Conservation (phyloP, 2,113 vertebrate species). For the Heloderma charlesbogerti region DNA sequence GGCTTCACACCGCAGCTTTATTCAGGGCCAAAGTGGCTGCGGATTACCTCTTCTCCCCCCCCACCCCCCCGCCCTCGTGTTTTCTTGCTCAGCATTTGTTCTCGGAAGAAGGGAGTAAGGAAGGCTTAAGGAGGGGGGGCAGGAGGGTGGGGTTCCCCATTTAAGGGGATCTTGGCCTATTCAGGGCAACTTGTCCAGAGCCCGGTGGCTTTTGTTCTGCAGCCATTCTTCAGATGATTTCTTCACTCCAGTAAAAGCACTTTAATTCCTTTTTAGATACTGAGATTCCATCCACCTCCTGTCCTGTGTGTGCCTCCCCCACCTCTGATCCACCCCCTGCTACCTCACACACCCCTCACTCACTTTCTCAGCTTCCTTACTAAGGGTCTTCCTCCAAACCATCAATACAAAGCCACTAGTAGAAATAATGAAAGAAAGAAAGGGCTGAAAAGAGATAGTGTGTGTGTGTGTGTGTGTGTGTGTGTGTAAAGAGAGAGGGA, state of each 20-base stretch:
- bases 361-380: constrained; percentile 86
- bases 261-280: constrained; percentile 96
- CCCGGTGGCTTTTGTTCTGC: constrained; percentile 85
- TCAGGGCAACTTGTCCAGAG: constrained; percentile 92
- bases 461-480: not conserved
- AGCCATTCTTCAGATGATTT: constrained; percentile 86
- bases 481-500: not conserved
- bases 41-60: constrained; percentile 80
- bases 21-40: constrained; percentile 84
- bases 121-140: constrained; percentile 72
- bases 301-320: constrained; percentile 54
- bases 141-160: constrained; percentile 81
- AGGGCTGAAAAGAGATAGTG: not conserved
- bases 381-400: constrained; percentile 57
- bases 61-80: constrained; percentile 68
- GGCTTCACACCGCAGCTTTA: constrained; percentile 83
- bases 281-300: constrained; percentile 84
- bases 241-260: constrained; percentile 92
- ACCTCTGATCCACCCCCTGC: constrained; percentile 45
- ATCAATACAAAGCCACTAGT: constrained; percentile 79
- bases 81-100: constrained; percentile 89
- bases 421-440: constrained; percentile 46
- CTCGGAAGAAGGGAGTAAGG: constrained; percentile 81
- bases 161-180: constrained; percentile 93
- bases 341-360: constrained; percentile 73